Base-by-base conservation (phyloP, 2,797 vertebrate species). In the Coilia nasus region DNA sequence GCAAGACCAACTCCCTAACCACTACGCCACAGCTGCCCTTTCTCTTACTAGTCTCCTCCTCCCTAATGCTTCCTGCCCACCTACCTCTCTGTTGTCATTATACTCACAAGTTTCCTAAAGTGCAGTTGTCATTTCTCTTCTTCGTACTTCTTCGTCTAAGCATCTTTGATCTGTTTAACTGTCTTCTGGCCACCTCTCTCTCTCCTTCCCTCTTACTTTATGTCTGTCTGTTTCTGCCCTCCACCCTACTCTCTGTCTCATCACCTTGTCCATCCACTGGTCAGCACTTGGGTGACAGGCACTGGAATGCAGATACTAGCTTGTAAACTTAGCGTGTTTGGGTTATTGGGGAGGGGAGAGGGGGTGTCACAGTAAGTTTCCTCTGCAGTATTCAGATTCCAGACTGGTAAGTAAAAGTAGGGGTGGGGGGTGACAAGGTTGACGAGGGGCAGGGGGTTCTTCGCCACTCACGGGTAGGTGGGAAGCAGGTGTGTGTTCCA, bases 291-390 rank as follows among this genome's bases (percentile, higher is more conserved):
- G 93, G 91, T 92, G 90, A 88, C 89, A 93, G 90, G 90, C 86
- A 91, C 94, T 95, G 94, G 96, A 96, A 95, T 95, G 90, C 94
- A 94, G 94, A 95, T 95, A 95, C 96, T 90, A 89, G 71, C 31
- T 21, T 41, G 90, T 89, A 94, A 94, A 94, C 93, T 94, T 94
- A 93, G 92, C 93, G 91, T 92, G 94, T 95, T 94, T 94, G 93
- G 92, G 92, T 91, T 92, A 94, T 95, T 93, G 91, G 75, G 25
- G 85, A 85, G 82, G 82, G 85, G 83, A 41, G 86, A 86, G 85
- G 84, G 81, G 85, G 86, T 84, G 90, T 86, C 87, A 89, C 92
- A 85, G 89, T 91, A 93, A 93, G 91, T 94, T 95, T 93, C 47
- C 56, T 60, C 91, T 85, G 85, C 91, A 92, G 94, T 95, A 95